Evolutionary conservation across 2,113 vertebrate species (phyloP).

Genomic region (Nothocercus julius): DNA sequence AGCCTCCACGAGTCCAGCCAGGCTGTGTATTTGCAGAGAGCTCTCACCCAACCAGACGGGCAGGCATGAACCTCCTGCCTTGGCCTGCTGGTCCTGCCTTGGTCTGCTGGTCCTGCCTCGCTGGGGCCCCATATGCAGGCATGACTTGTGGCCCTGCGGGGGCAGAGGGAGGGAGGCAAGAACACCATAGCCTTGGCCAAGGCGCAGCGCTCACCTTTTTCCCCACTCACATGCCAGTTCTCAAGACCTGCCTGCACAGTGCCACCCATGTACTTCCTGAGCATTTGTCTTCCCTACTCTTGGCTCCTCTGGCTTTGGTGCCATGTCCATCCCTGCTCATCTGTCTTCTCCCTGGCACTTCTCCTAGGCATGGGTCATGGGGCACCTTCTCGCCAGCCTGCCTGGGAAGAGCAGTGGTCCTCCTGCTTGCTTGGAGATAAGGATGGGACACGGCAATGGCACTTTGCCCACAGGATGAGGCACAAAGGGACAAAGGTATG

Average conservation of each 20-base stretch:
- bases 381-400: not conserved
- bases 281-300: not conserved
- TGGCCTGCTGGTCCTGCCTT: not conserved
- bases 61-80: not conserved
- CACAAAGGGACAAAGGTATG: not conserved
- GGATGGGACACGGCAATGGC: fast-evolving
- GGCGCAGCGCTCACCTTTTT: not conserved
- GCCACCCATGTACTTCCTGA: not conserved
- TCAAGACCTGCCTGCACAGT: not conserved
- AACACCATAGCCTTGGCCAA: not conserved
- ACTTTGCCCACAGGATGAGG: not conserved
- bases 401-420: not conserved
- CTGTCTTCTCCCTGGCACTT: not conserved
- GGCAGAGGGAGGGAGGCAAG: not conserved
- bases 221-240: not conserved
- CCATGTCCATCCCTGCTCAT: not conserved
- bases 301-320: not conserved
- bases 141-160: not conserved
- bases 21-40: not conserved
- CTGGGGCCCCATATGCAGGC: not conserved
- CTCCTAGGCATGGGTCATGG: not conserved
- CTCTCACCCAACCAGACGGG: not conserved
- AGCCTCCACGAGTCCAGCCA: not conserved
- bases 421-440: not conserved
- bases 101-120: not conserved